These are phyloP conservation scores for Umimayanthus kanabou DNA, from an alignment of 92 coral and sea anemone genomes.

Conservation along the genomic window DNA sequence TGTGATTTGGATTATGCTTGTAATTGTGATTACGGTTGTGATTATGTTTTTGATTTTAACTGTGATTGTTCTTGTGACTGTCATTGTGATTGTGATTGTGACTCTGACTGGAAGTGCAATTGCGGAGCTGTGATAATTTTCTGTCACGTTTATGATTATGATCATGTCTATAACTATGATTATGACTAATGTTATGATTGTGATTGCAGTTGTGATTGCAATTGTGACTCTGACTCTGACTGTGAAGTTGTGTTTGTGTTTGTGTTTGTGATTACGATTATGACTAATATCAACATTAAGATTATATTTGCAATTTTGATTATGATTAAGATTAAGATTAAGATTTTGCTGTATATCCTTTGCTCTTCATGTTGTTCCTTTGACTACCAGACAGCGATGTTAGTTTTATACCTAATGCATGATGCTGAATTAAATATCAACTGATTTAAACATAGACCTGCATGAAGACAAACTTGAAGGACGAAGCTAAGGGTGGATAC, in stretches of 20 bases:
- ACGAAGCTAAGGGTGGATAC: constrained; percentile 12
- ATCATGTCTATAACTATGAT: background rate
- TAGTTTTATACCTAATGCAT: background rate
- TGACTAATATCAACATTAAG: no score
- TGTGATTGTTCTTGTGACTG: no score
- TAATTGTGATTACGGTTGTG: no score
- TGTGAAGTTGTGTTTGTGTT: background rate
- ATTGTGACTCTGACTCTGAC: no score
- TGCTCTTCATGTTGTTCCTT: background rate
- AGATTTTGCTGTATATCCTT: background rate
- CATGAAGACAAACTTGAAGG: constrained; percentile 33
- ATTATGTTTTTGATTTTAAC: no score
- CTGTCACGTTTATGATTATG: no score
- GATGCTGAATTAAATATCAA: background rate
- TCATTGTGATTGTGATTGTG: no score
- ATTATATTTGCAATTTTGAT: no score
- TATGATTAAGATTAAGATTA: background rate
- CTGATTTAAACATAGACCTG: constrained; percentile 17
- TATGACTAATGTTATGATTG: background rate
- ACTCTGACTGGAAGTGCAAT: no score
- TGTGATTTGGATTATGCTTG: no score
- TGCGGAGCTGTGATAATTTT: no score
- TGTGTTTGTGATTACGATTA: background rate
- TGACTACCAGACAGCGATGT: background rate
- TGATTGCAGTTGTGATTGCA: no score